Conservation (phyloP, 2,888 invertebrate genomes). For the Volucella inanis region DNA sequence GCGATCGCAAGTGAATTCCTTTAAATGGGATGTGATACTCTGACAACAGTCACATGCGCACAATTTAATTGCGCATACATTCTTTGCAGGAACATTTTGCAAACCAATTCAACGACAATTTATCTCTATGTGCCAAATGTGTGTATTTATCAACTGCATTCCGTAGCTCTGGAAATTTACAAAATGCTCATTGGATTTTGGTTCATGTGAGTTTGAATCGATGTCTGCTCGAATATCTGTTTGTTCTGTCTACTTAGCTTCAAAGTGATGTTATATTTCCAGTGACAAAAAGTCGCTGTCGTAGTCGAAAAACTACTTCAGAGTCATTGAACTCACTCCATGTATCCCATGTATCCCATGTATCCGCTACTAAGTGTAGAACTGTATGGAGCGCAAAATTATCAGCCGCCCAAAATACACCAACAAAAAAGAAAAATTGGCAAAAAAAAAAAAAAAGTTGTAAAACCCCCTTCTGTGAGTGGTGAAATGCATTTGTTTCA, state of each 20-base stretch:
- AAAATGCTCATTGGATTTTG: neutral
- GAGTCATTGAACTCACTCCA: conserved; percentile 38
- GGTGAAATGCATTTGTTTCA: conserved; percentile 41
- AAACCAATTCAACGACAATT: conserved; percentile 30
- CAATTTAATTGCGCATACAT: conserved; percentile 16
- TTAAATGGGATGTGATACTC: conserved; percentile 3
- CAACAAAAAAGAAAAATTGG: neutral
- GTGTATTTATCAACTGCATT: conserved; percentile 33
- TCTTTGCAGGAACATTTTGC: conserved; percentile 27
- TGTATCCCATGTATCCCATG: neutral
- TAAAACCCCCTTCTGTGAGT: conserved; percentile 24
- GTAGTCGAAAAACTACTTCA: conserved; percentile 11
- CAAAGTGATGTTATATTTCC: conserved; percentile 37
- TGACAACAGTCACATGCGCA: conserved; percentile 1
- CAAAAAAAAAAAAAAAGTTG: neutral
- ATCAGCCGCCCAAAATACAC: conserved; percentile 16
- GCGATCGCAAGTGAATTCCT: conserved; percentile 4
- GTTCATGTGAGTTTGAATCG: neutral
- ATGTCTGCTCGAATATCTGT: neutral
- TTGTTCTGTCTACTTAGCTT: conserved; percentile 2
- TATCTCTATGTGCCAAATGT: neutral
- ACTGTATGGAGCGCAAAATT: neutral
- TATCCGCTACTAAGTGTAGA: conserved; percentile 24
- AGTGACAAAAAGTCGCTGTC: conserved; percentile 2
- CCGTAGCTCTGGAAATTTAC: conserved; percentile 8